Evolutionary conservation across 2,797 vertebrate genomes (phyloP).

Genomic region (Cynopterus sphinx): DNA sequence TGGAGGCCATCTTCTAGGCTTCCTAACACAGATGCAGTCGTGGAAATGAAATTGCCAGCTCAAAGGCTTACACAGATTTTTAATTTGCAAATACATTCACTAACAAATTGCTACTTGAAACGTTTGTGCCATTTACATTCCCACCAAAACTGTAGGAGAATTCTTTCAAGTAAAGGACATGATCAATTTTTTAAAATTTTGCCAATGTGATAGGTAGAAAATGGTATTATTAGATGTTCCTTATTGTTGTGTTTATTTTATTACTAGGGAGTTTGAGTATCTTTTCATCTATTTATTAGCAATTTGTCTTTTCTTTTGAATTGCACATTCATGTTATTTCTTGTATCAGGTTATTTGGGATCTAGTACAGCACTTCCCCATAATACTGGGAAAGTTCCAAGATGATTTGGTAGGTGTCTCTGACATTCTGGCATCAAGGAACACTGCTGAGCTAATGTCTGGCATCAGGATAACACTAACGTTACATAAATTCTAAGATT

Average conservation of each 20-base stretch:
- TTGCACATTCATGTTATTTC: background rate
- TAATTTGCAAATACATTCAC: background rate
- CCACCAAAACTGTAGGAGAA: background rate
- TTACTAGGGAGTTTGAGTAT: background rate
- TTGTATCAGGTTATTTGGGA: background rate
- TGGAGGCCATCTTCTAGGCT: background rate
- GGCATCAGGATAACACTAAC: background rate
- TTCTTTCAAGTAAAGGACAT: conserved; percentile 10
- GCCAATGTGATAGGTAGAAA: background rate
- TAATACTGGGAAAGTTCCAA: background rate
- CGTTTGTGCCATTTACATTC: background rate
- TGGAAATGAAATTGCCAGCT: background rate
- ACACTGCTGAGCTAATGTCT: conserved; percentile 27
- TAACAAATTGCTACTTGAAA: background rate
- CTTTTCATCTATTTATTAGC: conserved; percentile 1
- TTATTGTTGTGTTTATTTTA: conserved; percentile 7
- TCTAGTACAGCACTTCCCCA: background rate
- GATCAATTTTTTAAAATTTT: background rate
- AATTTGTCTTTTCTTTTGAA: conserved; percentile 16
- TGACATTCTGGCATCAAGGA: conserved; percentile 24
- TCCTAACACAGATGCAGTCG: background rate
- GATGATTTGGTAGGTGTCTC: background rate
- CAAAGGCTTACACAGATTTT: background rate
- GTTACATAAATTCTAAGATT: conserved; percentile 28
- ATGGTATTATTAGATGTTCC: background rate